Evolutionary conservation across 2,797 vertebrate genomes (phyloP).

Genomic region (Syngnathus acus): DNA sequence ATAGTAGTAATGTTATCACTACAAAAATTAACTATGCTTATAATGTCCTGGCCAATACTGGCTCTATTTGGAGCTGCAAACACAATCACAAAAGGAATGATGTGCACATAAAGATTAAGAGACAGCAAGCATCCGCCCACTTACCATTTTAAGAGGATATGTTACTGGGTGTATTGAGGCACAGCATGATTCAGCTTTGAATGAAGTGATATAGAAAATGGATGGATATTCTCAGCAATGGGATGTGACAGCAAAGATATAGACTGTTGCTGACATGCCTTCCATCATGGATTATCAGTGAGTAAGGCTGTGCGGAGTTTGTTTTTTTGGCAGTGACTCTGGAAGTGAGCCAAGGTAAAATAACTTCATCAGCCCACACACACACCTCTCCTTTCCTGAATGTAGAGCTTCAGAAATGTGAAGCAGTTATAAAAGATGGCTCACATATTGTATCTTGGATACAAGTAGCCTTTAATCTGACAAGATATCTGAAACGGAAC

Average conservation of each 20-base stretch:
- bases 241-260: conserved; percentile 56
- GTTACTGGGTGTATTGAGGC: conserved; percentile 45
- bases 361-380: conserved; percentile 24
- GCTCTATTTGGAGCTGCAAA: conserved; percentile 48
- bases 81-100: conserved; percentile 42
- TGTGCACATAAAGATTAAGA: conserved; percentile 55
- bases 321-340: conserved; percentile 24
- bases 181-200: conserved; percentile 46
- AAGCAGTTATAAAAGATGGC: conserved; percentile 1
- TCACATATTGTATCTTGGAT: neutral
- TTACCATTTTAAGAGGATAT: conserved; percentile 45
- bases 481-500: neutral
- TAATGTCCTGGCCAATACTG: conserved; percentile 53
- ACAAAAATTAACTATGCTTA: conserved; percentile 58
- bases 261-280: conserved; percentile 46
- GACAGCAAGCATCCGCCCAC: conserved; percentile 50
- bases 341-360: conserved; percentile 46
- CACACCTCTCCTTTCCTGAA: conserved; percentile 15
- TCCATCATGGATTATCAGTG: conserved; percentile 54
- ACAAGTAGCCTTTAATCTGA: neutral
- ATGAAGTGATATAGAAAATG: conserved; percentile 42
- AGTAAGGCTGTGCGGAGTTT: conserved; percentile 43
- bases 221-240: conserved; percentile 46
- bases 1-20: conserved; percentile 34
- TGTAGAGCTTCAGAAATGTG: neutral